Percentiles rank a stretch among this genome's conserved stretches.
Conservation (phyloP, 2,113 vertebrate genomes). For the Dasyornis broadbenti region DNA sequence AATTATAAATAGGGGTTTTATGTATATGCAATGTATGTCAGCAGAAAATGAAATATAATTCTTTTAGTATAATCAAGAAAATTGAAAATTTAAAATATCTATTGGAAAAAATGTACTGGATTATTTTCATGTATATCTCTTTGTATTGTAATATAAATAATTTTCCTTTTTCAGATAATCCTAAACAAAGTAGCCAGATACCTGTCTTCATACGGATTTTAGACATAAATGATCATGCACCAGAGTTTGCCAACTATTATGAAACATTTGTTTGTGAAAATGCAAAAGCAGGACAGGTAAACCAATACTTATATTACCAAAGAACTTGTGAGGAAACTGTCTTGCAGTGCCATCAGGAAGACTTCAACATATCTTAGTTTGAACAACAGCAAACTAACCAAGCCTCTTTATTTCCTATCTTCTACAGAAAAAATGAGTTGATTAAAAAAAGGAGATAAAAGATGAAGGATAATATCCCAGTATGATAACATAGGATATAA, state of each 20-base stretch:
- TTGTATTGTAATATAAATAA: neutral
- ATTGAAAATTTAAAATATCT: neutral
- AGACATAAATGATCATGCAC: constrained; percentile 81
- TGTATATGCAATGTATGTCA: neutral
- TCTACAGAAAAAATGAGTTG: neutral
- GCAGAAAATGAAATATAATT: neutral
- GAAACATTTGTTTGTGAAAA: constrained; percentile 84
- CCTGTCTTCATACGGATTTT: constrained; percentile 78
- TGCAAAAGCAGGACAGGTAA: constrained; percentile 82
- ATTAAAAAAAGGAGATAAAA: neutral
- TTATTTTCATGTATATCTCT: neutral
- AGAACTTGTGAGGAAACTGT: neutral
- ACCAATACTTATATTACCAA: neutral
- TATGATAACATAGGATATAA: neutral
- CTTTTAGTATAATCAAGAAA: neutral
- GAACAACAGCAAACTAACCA: neutral
- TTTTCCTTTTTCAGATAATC: constrained; percentile 72
- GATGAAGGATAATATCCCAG: neutral
- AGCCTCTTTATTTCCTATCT: neutral
- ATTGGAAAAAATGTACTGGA: neutral
- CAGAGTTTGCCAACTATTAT: constrained; percentile 77
- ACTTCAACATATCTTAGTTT: neutral
- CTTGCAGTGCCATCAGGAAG: neutral
- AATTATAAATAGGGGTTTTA: neutral
- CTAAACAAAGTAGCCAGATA: constrained; percentile 73